phyloP scores from a whole-genome alignment of 1,140 invertebrate species.

The Drosophila fuyamai region DNA sequence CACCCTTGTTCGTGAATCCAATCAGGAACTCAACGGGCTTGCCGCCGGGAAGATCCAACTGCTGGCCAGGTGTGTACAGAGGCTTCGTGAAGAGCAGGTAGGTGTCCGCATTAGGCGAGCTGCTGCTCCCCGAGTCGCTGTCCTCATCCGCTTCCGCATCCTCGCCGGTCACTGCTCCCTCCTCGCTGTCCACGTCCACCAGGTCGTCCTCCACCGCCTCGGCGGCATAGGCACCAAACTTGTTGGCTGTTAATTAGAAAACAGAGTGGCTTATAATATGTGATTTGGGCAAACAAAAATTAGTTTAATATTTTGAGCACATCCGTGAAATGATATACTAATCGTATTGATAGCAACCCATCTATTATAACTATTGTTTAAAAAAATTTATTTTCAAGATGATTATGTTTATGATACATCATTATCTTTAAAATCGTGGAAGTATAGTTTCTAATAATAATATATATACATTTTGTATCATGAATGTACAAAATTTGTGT shows the following conservation, averaged over 20 bases:
- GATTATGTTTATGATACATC: too few relatives aligned
- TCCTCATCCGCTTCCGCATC: constrained; percentile 89
- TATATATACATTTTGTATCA: too few relatives aligned
- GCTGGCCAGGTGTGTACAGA: constrained; percentile 74
- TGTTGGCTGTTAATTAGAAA: constrained; percentile 85
- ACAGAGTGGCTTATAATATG: neutral
- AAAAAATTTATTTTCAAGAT: too few relatives aligned
- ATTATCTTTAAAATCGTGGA: too few relatives aligned
- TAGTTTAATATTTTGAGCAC: too few relatives aligned
- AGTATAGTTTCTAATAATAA: neutral
- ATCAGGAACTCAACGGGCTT: constrained; percentile 97
- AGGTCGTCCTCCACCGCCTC: constrained; percentile 92
- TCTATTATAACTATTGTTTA: too few relatives aligned
- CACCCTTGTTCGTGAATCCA: constrained; percentile 97
- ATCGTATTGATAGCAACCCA: too few relatives aligned
- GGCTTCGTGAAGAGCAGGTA: constrained; percentile 97
- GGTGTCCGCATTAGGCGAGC: constrained; percentile 96
- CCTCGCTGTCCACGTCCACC: constrained; percentile 90
- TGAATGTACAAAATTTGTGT: too few relatives aligned
- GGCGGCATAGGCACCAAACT: constrained; percentile 89
- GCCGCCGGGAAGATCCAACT: constrained; percentile 88
- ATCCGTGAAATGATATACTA: too few relatives aligned
- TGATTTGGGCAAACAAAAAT: neutral
- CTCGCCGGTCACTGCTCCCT: constrained; percentile 87
- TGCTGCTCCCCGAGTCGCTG: constrained; percentile 86